Conservation (phyloP, 2,113 vertebrate genomes). For the Ammodytes marinus region DNA sequence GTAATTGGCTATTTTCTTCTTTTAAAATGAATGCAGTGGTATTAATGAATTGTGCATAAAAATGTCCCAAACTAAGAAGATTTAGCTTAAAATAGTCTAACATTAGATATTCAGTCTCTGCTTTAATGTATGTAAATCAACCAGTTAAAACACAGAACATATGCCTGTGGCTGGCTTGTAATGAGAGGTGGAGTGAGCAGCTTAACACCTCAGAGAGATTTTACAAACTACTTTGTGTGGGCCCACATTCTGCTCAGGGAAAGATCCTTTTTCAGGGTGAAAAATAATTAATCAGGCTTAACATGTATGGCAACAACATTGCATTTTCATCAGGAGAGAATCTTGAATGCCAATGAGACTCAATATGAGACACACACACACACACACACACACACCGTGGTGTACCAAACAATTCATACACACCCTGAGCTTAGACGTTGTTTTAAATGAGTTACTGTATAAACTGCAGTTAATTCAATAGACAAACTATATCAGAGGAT, state of each 20-base stretch:
- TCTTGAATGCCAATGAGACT: constrained; percentile 41
- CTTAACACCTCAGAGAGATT: constrained; percentile 36
- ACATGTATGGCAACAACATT: neutral
- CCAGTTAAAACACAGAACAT: neutral
- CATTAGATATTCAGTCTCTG: neutral
- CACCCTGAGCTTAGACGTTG: neutral
- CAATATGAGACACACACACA: constrained; percentile 22
- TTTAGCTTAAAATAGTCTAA: constrained; percentile 28
- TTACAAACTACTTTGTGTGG: constrained; percentile 9
- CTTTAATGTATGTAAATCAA: constrained; percentile 55
- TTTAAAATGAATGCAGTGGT: constrained; percentile 3
- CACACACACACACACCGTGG: neutral
- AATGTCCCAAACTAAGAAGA: neutral
- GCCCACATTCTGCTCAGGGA: constrained; percentile 17
- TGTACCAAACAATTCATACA: neutral
- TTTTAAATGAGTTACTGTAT: neutral
- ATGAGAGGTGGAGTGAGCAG: constrained; percentile 27
- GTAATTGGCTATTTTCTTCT: constrained; percentile 53
- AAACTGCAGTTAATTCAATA: neutral
- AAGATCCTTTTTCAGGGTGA: neutral
- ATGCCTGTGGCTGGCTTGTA: constrained; percentile 22
- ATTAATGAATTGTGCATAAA: constrained; percentile 2
- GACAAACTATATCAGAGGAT: neutral
- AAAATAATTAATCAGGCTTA: constrained; percentile 41
- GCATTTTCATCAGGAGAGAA: constrained; percentile 34